phyloP scores from a whole-genome alignment of 2,113 vertebrate genomes.

The Nothoprocta perdicaria region DNA sequence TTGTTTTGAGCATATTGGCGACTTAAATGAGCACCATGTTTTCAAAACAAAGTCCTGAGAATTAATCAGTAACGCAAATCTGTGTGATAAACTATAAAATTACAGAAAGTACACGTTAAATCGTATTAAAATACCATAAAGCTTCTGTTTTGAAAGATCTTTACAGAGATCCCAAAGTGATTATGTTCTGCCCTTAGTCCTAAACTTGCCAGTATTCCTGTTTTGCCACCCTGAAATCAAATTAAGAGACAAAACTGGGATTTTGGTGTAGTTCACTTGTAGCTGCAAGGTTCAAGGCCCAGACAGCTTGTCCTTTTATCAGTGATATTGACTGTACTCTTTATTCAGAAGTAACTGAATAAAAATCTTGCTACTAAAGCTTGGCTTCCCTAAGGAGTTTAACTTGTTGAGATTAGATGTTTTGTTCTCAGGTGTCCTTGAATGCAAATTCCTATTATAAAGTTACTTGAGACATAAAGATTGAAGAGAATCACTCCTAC shows the following conservation, averaged over 20 bases:
- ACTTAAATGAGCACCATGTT: conserved; percentile 19
- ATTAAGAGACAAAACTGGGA: neutral
- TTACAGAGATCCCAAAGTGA: neutral
- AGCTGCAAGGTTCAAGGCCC: neutral
- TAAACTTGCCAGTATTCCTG: neutral
- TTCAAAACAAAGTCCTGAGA: conserved; percentile 27
- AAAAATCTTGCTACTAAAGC: neutral
- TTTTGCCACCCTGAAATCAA: neutral
- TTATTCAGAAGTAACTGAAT: neutral
- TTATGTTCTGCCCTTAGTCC: neutral
- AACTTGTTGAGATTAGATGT: neutral
- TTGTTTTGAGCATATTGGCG: conserved; percentile 7
- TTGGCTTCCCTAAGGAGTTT: neutral
- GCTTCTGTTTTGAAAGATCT: neutral
- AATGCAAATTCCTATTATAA: neutral
- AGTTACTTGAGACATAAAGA: neutral
- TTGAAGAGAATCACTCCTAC: neutral
- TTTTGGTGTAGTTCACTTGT: neutral
- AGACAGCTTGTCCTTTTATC: neutral
- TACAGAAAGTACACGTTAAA: neutral
- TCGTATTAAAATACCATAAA: neutral
- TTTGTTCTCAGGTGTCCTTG: neutral
- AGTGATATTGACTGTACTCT: neutral
- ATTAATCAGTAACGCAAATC: neutral
- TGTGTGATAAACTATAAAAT: conserved; percentile 14